Base-by-base conservation (phyloP, 2,113 vertebrate genomes). In the Peromyscus polionotus region DNA sequence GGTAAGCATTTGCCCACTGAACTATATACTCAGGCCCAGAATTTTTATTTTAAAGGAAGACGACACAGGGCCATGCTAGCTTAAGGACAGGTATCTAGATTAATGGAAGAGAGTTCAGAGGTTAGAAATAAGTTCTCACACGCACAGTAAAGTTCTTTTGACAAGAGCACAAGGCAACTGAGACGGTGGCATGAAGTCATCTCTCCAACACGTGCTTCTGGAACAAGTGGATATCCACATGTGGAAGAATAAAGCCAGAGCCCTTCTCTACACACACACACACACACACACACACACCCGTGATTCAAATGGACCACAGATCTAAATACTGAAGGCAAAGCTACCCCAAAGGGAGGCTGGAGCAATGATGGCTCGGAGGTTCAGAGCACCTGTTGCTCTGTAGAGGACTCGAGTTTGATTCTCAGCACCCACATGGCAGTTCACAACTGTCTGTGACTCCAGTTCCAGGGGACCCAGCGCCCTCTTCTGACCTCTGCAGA, bases 151-250 rank as follows among this genome's bases (percentile, higher is more conserved):
- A 86, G 33, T 95, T 65, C 73, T 80, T 91, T 68, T 85, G 75
- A 63, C 39, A 91, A 85, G 48, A 88, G 28, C 36, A 1, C 65
- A 81, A 91, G 73, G 65, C 1, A 85, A 48, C 63, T 94, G 48
- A 67, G 86, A 24, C 5, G 16, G 57, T 26, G 5, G 7, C 42
- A 68, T 45, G 48, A 13, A 84, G 45, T 19, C 88, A 36, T 83
- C 13, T 96, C 93, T 79, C 94, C 54, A 91, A 91, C 36, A 73
- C 59, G 36, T 31, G 48, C 61, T 88, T 92, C 90, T 79, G 75
- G 61, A 33, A 87, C 45, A 90, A 88, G 3, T 63, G 31, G 51
- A 24, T 76, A 91, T 33, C 36, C 16, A 91, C 8, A 90, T 17
- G 31, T 8, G 80, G 79, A 95, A 92, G 72, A 70, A 89, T 68